Conservation (phyloP, 2,797 vertebrate species). For the Amblyopsis hoosieri region DNA sequence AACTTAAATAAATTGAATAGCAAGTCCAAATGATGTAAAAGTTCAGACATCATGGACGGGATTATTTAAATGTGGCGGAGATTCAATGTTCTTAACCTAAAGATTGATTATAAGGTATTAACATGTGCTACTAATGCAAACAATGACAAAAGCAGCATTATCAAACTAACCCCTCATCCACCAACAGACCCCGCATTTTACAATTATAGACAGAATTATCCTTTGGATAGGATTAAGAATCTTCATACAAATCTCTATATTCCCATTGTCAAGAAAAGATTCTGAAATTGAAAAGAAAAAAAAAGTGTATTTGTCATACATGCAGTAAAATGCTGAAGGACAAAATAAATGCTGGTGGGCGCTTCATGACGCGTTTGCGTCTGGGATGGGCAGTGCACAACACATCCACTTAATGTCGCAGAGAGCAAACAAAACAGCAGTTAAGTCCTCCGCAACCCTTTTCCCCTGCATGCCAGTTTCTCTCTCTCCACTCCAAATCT, state of each 20-base stretch:
- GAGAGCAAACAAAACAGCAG: slow-evolving; percentile 4
- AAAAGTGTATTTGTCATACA: slow-evolving; percentile 44
- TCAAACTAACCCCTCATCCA: slow-evolving; percentile 49
- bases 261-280: slow-evolving; percentile 47
- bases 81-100: slow-evolving; percentile 48
- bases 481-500: slow-evolving; percentile 41
- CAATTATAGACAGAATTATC: slow-evolving; percentile 48
- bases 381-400: slow-evolving; percentile 48
- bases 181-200: slow-evolving; percentile 37
- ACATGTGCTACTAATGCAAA: slow-evolving; percentile 68
- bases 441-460: background rate
- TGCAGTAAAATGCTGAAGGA: slow-evolving; percentile 52
- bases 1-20: slow-evolving; percentile 63
- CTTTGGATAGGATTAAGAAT: slow-evolving; percentile 28
- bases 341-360: slow-evolving; percentile 65
- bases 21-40: slow-evolving; percentile 47
- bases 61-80: slow-evolving; percentile 47
- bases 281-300: slow-evolving; percentile 39
- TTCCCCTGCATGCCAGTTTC: slow-evolving; percentile 47
- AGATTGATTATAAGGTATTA: slow-evolving; percentile 59
- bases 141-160: slow-evolving; percentile 56
- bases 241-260: slow-evolving; percentile 57
- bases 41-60: slow-evolving; percentile 57
- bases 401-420: slow-evolving; percentile 33
- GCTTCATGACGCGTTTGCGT: slow-evolving; percentile 50